Percentiles rank a stretch among this genome's conserved stretches.
These are phyloP conservation scores for Zygogramma bicolorata DNA, from an alignment of 2,888 invertebrate species.

Conservation along the genomic window DNA sequence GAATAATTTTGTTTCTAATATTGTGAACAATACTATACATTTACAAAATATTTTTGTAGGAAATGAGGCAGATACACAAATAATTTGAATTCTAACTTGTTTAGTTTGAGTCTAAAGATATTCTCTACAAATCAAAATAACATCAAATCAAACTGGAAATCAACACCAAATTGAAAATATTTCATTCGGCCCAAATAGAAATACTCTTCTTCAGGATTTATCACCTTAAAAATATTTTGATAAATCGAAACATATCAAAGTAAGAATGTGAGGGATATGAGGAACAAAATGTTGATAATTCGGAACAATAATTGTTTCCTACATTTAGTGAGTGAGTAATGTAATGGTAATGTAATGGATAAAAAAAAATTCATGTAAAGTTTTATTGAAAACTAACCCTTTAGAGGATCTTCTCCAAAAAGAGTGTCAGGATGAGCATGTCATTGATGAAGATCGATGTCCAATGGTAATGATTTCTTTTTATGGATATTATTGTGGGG, in stretches of 20 bases:
- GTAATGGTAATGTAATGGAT: not conserved
- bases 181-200: not conserved
- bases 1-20: too few relatives aligned
- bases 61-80: too few relatives aligned
- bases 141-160: not conserved
- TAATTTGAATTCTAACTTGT: too few relatives aligned
- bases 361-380: not conserved
- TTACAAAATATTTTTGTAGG: too few relatives aligned
- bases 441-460: too few relatives aligned
- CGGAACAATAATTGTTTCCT: not conserved
- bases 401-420: too few relatives aligned
- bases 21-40: too few relatives aligned
- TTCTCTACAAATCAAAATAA: not conserved
- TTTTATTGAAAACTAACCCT: not conserved
- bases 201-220: not conserved
- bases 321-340: not conserved
- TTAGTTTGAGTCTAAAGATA: too few relatives aligned
- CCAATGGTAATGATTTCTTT: not conserved
- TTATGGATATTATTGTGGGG: constrained; percentile 1
- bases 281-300: not conserved
- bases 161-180: not conserved
- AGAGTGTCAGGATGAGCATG: too few relatives aligned
- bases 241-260: not conserved
- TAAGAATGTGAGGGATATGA: not conserved
- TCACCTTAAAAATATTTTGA: not conserved